These are phyloP conservation scores for Epinotia bilunana DNA, from an alignment of 2,888 invertebrate genomes.

Conservation along the genomic window DNA sequence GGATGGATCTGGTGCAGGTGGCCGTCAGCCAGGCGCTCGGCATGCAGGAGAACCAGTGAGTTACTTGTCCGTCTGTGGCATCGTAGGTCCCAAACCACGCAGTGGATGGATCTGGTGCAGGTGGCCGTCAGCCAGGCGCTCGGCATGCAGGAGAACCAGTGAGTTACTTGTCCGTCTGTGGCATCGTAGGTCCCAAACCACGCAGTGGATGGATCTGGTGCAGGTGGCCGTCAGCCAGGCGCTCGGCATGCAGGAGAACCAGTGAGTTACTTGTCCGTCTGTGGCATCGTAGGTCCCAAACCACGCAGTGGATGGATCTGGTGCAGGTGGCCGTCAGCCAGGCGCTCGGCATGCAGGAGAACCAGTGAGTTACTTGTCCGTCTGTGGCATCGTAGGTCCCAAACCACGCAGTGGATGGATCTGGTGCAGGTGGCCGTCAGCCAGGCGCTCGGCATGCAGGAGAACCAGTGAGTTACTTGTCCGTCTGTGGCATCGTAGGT, in stretches of 20 bases:
- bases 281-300: too few relatives aligned
- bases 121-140: constrained; percentile 82
- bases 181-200: constrained; percentile 63
- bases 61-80: constrained; percentile 28
- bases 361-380: constrained; percentile 76
- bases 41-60: constrained; percentile 85
- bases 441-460: constrained; percentile 78
- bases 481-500: too few relatives aligned
- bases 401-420: constrained; percentile 88
- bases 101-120: constrained; percentile 87
- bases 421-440: constrained; percentile 84
- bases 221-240: constrained; percentile 83
- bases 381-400: too few relatives aligned
- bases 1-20: constrained; percentile 85
- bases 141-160: constrained; percentile 85
- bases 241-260: constrained; percentile 84
- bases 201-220: constrained; percentile 86
- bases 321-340: constrained; percentile 83
- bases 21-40: constrained; percentile 82
- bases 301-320: constrained; percentile 87
- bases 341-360: constrained; percentile 82
- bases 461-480: constrained; percentile 81
- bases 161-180: constrained; percentile 47
- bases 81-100: constrained; percentile 81
- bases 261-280: constrained; percentile 67